Evolutionary conservation across 1,140 invertebrate species (phyloP), one percentile per base, ranked within the genome.

Genomic region (Drosophila navojoa): DNA sequence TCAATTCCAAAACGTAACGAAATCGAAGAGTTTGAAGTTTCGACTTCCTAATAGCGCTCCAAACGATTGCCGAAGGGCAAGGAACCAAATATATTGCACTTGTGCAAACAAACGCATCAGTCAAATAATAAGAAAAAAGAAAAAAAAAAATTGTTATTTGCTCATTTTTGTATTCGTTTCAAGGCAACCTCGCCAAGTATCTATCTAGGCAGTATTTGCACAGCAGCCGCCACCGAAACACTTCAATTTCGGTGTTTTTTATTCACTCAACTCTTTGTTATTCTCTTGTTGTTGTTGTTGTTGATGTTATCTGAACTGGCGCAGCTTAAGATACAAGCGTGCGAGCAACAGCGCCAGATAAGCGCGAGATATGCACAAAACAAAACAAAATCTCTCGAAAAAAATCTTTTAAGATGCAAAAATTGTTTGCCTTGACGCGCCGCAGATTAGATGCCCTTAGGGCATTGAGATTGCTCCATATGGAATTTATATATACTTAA

Each of bases 301-400:
- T 61, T 64, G 42, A 44, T 75, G 68, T 60, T 75, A 70, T 71
- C 59, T 77, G 71, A 59, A 47, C 63, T 57, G 53, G 32, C 42
- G 35, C 55, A 57, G 53, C 45, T 59, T 62, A 42, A 52, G 57
- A 67, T 64, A 71, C 54, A 71, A 61, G 58, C 47, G 72, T 76
- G 69, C 66, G 49, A 75, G 67, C 58, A 55, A 64, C 64, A 60
- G 64, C 71, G 52, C 49, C 66, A 77, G 72, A 78, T 76, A 78
- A 78, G 61, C 52, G 57, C 52, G 53, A 76, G 76, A 78, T 78
- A 78, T 71, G 72, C 76, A 60, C 45, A 25, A 50, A 69, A 64
- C 45, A 25, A 50, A 69, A 64, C 68, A 73, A 68, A 22, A 22
- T 22, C 19, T 22, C 58, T 35, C 55, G 35, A 69, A 61, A 73